These are phyloP conservation scores for Elgaria multicarinata DNA, from an alignment of 2,113 vertebrate genomes.

Conservation along the genomic window DNA sequence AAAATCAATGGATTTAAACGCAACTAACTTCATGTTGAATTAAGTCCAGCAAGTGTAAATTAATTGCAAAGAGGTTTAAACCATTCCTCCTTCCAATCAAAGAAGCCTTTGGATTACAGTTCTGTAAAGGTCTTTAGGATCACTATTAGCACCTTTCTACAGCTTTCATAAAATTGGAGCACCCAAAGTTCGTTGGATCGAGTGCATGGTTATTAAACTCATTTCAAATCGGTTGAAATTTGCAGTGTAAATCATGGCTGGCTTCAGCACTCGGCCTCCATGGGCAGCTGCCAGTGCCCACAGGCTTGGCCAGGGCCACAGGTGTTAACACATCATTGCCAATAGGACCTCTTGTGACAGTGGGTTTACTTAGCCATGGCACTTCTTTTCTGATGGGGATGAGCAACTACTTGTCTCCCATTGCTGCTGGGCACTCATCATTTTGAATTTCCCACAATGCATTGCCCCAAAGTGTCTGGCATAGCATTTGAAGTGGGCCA, in stretches of 20 bases:
- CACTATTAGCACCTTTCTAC: background rate
- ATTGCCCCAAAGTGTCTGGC: background rate
- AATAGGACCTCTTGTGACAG: background rate
- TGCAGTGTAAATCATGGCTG: too few species aligned
- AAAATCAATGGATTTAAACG: background rate
- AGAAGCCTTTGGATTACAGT: background rate
- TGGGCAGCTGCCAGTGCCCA: too few species aligned
- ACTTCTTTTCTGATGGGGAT: background rate
- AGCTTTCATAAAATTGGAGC: background rate
- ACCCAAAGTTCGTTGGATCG: background rate
- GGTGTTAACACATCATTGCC: background rate
- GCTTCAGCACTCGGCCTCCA: too few species aligned
- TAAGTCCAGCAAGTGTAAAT: background rate
- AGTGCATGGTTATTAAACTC: background rate
- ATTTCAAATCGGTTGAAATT: too few species aligned
- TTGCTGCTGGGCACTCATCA: background rate
- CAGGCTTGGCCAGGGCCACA: too few species aligned
- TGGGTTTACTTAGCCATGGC: background rate
- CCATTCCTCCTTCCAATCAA: background rate
- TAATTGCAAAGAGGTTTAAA: background rate
- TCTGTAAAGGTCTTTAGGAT: background rate
- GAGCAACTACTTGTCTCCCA: background rate
- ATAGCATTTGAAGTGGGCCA: background rate
- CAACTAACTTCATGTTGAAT: background rate
- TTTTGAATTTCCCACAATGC: background rate